Evolutionary conservation across 2,797 vertebrate genomes (phyloP).

Genomic region (Buceros bicornis): DNA sequence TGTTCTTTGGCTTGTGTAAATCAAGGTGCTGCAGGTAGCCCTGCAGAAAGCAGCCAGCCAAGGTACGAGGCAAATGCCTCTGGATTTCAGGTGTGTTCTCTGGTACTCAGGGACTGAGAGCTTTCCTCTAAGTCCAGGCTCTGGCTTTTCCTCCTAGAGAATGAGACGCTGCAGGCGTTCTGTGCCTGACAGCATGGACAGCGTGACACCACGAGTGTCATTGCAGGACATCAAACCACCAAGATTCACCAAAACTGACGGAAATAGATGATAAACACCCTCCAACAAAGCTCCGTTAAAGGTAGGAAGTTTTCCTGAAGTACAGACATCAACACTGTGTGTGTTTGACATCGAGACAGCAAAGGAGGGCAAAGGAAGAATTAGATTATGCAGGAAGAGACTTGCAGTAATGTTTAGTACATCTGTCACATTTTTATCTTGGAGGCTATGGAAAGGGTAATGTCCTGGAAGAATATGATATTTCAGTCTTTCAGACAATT

Average conservation of each 20-base stretch:
- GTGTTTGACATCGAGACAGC: not conserved
- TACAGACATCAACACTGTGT: not conserved
- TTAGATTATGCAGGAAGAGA: not conserved
- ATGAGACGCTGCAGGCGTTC: not conserved
- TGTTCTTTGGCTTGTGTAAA: not conserved
- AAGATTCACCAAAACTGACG: not conserved
- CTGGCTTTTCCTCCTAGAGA: not conserved
- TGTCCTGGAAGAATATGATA: not conserved
- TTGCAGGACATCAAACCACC: not conserved
- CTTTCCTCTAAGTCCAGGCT: not conserved
- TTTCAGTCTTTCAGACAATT: not conserved
- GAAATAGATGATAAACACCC: slow-evolving; percentile 15
- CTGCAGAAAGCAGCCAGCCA: not conserved
- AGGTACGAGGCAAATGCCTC: not conserved
- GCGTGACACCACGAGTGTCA: not conserved
- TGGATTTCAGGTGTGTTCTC: not conserved
- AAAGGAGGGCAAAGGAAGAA: not conserved
- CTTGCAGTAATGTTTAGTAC: not conserved
- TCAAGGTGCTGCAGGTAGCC: not conserved
- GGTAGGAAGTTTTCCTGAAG: not conserved
- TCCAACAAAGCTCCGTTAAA: not conserved
- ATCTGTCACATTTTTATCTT: not conserved
- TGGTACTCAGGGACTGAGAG: not conserved
- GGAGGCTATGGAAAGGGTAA: not conserved
- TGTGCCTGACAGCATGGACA: not conserved